These are phyloP conservation scores for Erebia aethiops DNA, from an alignment of 2,888 invertebrate genomes.

Conservation along the genomic window DNA sequence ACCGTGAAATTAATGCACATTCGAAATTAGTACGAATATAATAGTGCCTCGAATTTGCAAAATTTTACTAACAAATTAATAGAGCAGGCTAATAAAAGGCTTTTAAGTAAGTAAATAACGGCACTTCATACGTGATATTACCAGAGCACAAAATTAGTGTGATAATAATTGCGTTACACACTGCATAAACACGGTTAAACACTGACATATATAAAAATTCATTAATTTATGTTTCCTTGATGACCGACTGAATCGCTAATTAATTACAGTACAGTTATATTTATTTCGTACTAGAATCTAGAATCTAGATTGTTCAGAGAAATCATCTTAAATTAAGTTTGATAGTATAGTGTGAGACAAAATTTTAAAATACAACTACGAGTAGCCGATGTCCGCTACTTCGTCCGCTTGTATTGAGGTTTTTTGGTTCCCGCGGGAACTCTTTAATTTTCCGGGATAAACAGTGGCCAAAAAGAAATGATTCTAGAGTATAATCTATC, in stretches of 20 bases:
- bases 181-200: constrained; percentile 40
- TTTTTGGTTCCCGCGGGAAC: not conserved
- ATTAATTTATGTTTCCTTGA: constrained; percentile 33
- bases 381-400: not conserved
- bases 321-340: constrained; percentile 4
- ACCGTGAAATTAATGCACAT: not conserved
- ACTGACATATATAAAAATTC: constrained; percentile 41
- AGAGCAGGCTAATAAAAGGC: constrained; percentile 5
- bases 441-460: not conserved
- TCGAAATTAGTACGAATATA: not conserved
- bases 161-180: constrained; percentile 38
- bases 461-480: not conserved
- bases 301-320: constrained; percentile 16
- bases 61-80: constrained; percentile 13
- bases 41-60: not conserved
- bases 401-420: not conserved
- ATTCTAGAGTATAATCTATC: too few species aligned
- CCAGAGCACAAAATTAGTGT: constrained; percentile 24
- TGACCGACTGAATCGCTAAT: constrained; percentile 30
- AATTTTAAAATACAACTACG: not conserved
- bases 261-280: constrained; percentile 31
- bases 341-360: too few species aligned
- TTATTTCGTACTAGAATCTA: constrained; percentile 22
- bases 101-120: constrained; percentile 39
- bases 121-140: constrained; percentile 35